Conservation (phyloP, 1,140 invertebrate genomes). For the Heliothis virescens region DNA sequence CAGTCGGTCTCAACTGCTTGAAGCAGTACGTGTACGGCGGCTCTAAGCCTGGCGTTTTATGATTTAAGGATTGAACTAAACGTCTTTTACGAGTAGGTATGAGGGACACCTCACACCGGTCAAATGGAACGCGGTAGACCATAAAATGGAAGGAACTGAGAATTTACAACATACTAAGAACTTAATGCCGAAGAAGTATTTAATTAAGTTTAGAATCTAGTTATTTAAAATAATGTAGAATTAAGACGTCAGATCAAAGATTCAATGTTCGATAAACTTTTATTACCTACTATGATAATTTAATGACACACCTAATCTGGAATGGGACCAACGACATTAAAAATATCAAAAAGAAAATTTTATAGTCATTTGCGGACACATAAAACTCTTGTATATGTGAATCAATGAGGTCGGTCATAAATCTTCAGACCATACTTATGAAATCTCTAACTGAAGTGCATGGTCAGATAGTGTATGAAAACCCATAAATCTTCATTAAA, state of each 20-base stretch:
- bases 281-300: not conserved
- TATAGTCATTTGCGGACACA: not conserved
- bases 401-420: conserved; percentile 26
- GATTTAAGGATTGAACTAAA: not conserved
- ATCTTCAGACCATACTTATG: conserved; percentile 37
- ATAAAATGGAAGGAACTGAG: no score
- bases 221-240: not conserved
- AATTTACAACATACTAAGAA: no score
- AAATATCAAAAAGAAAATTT: not conserved
- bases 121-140: not conserved
- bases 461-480: conserved; percentile 35
- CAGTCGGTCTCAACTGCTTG: no score
- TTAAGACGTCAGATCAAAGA: not conserved
- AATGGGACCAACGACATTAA: not conserved
- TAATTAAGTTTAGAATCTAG: no score
- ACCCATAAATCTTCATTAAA: conserved; percentile 50
- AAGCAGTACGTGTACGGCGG: no score
- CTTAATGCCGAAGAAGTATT: no score
- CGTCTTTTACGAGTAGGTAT: not conserved
- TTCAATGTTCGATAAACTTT: not conserved
- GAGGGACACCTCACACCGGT: not conserved
- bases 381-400: not conserved
- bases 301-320: not conserved
- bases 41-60: conserved; percentile 9
- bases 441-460: conserved; percentile 29